Base-by-base conservation (phyloP, 2,888 invertebrate genomes). In the Nomada ferruginata region DNA sequence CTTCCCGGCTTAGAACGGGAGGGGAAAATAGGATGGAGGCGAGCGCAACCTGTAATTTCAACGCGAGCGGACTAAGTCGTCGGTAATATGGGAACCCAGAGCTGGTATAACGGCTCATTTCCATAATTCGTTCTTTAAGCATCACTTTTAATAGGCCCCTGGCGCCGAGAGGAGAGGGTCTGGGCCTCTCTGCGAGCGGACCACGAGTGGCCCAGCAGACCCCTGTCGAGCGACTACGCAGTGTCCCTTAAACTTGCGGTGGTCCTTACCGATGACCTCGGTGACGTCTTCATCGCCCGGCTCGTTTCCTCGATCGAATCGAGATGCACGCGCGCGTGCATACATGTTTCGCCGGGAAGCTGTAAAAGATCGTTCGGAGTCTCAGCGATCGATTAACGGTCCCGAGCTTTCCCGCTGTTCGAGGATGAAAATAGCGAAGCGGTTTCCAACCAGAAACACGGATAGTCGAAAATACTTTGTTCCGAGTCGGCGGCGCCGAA, bases 121-220 rank as follows among this genome's bases (percentile, higher is more conserved):
- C 92, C 93, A 93, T 93, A 93, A 93, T 93, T 93, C 90, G 90
- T 90, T 91, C 90, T 90, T 93, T 91, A 92, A 90, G 92, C 86
- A 92, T 92, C 89, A 92, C 92, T 93, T 92, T 93, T 93, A 93
- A 93, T 92, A 92, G 92, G 91, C 91, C 90, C 87, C 90, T 93
- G 93, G 93, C 92, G 93, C 92, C 93, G 90, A 87, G 70, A 73
- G 36, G 66, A 79, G 53, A 65, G 69, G 65, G 15, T 69, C 70
- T 57, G 64, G 64, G 57, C 55, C 20, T 36, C 0, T 10, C 63
- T 29, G 10, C 55, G 53, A 47, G 44, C 60, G 66, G 42, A 59
- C 66, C 65, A 53, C 50, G 53, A 20, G 42, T 23, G 61, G 26
- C 50, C 65, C 65, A 57, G 20, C 59, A 77, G 83, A 87, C 77